These are phyloP conservation scores for Cavia aperea DNA, from an alignment of 2,113 vertebrate genomes.

Conservation along the genomic window DNA sequence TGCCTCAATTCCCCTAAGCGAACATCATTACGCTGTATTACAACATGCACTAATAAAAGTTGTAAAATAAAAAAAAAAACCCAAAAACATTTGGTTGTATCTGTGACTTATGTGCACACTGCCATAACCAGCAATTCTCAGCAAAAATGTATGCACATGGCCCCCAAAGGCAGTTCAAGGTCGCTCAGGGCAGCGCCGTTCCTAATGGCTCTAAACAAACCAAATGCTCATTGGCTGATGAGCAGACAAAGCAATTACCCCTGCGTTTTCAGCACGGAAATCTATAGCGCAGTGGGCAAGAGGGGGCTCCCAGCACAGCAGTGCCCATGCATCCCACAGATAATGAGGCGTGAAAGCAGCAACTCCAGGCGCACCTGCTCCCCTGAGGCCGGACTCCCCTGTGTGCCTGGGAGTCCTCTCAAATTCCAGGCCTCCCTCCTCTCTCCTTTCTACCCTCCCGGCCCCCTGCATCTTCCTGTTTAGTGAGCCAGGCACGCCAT, in stretches of 20 bases:
- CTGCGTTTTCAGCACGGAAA: accelerated
- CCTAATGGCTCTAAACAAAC: neutral
- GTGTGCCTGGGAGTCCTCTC: neutral
- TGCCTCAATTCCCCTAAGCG: neutral
- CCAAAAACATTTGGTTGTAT: accelerated
- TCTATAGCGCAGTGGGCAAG: neutral
- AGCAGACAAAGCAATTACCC: neutral
- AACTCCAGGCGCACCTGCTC: accelerated
- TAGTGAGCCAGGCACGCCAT: neutral
- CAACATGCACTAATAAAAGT: neutral
- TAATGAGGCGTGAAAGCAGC: neutral
- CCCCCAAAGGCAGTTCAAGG: neutral
- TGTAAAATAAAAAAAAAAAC: neutral
- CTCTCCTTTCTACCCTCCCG: neutral
- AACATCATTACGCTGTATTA: neutral
- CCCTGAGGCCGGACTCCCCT: neutral
- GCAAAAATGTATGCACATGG: accelerated
- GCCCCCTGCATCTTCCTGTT: neutral
- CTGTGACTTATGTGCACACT: neutral
- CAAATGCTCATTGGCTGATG: neutral
- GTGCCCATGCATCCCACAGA: neutral
- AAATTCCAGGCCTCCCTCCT: neutral
- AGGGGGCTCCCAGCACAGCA: neutral
- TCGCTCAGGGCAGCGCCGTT: too few species aligned
- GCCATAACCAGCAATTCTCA: neutral